A percentile compares a stretch with the other conserved stretches of the same genome.
Conservation (phyloP, 1,140 invertebrate species). For the Cyrtorhinus lividipennis region DNA sequence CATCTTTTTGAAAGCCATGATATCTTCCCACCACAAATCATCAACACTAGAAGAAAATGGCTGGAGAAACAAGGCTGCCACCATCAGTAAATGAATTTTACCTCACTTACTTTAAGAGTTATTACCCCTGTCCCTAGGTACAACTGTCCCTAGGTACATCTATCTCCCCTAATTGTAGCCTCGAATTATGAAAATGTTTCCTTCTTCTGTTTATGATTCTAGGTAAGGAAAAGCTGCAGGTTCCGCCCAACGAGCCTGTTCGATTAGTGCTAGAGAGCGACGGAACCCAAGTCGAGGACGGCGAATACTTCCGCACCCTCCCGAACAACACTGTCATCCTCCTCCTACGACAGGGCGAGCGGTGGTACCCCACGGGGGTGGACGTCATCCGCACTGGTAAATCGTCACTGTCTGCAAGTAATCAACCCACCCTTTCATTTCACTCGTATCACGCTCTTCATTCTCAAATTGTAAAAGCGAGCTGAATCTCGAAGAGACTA, state of each 20-base stretch:
- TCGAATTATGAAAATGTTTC: too few relatives aligned
- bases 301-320: slow-evolving; percentile 81
- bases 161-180: too few relatives aligned
- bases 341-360: slow-evolving; percentile 69
- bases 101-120: too few relatives aligned
- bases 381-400: slow-evolving; percentile 83
- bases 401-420: slow-evolving; percentile 22
- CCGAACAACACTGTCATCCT: slow-evolving; percentile 81
- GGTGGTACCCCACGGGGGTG: slow-evolving; percentile 79
- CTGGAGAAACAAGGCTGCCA: too few relatives aligned
- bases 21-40: too few relatives aligned
- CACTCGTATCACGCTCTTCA: neutral
- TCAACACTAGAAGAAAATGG: too few relatives aligned
- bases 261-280: slow-evolving; percentile 80
- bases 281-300: slow-evolving; percentile 90
- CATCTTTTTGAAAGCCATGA: too few relatives aligned
- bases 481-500: neutral
- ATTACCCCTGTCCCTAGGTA: too few relatives aligned
- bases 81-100: too few relatives aligned
- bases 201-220: slow-evolving; percentile 18
- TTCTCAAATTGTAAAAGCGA: too few relatives aligned
- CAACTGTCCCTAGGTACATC: too few relatives aligned
- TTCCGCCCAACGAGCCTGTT: slow-evolving; percentile 64
- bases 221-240: slow-evolving; percentile 81
- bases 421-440: neutral